These are phyloP conservation scores for Acutogordius australiensis DNA, from an alignment of 2,888 invertebrate genomes.

Conservation along the genomic window DNA sequence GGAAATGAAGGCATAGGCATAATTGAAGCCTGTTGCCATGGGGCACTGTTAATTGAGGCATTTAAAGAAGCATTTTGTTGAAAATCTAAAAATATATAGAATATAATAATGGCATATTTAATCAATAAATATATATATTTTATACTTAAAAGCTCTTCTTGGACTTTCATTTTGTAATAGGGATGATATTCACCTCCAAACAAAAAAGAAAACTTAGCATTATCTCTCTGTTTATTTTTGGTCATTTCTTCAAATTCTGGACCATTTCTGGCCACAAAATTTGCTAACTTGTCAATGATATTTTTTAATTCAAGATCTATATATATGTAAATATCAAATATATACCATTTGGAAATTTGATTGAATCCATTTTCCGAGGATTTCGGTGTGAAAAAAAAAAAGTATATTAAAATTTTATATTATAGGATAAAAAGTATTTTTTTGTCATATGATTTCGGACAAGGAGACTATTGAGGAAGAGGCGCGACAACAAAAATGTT, in stretches of 20 bases:
- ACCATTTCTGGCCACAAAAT: conserved; percentile 91
- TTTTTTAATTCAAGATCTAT: conserved; percentile 64
- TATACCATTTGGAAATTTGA: neutral
- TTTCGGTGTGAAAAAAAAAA: too few relatives aligned
- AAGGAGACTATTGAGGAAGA: too few relatives aligned
- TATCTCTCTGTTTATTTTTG: conserved; percentile 84
- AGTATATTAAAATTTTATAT: too few relatives aligned
- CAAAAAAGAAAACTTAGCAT: conserved; percentile 80
- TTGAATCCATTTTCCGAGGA: neutral
- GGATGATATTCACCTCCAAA: conserved; percentile 79
- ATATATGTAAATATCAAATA: conserved; percentile 14
- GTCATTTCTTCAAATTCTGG: conserved; percentile 98
- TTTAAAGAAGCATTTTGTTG: too few relatives aligned
- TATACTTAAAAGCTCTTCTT: conserved; percentile 56
- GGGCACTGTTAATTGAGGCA: conserved; percentile 11
- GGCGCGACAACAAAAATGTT: conserved; percentile 1
- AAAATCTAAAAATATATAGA: too few relatives aligned
- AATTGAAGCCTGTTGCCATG: conserved; percentile 19
- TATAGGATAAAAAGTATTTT: too few relatives aligned
- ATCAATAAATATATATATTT: conserved; percentile 16
- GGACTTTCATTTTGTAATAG: conserved; percentile 84
- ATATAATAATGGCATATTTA: too few relatives aligned
- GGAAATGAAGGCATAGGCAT: conserved; percentile 13
- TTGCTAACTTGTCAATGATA: conserved; percentile 89
- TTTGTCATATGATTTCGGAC: too few relatives aligned